Conservation (phyloP, 2,888 invertebrate species). For the Phanerotoma sp. region DNA sequence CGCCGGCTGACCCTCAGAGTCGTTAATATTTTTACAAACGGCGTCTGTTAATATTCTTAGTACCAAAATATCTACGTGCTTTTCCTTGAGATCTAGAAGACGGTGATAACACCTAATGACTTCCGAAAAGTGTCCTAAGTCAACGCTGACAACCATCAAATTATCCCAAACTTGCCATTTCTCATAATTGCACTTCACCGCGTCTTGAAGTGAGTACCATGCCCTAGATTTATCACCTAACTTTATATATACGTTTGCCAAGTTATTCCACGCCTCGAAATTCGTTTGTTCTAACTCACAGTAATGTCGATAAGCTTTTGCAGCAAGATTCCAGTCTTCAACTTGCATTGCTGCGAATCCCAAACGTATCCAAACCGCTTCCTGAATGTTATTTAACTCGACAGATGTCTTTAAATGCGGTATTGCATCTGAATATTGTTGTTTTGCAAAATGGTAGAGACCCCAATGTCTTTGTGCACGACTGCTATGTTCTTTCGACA, state of each 20-base stretch:
- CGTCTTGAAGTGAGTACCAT: slow-evolving; percentile 82
- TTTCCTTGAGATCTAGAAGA: slow-evolving; percentile 79
- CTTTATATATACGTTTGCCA: slow-evolving; percentile 90
- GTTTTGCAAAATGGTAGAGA: slow-evolving; percentile 71
- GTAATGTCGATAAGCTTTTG: slow-evolving; percentile 82
- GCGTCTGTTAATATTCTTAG: slow-evolving; percentile 72
- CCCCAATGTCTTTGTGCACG: slow-evolving; percentile 90
- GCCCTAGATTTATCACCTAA: slow-evolving; percentile 84
- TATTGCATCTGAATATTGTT: slow-evolving; percentile 74
- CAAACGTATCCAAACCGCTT: slow-evolving; percentile 80
- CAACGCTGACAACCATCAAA: slow-evolving; percentile 82
- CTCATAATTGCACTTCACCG: slow-evolving; percentile 88
- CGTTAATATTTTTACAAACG: slow-evolving; percentile 65
- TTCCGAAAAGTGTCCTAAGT: slow-evolving; percentile 83
- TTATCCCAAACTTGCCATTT: slow-evolving; percentile 98
- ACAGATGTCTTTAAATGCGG: slow-evolving; percentile 80
- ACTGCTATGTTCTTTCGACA: slow-evolving; percentile 79
- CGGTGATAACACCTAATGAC: slow-evolving; percentile 81
- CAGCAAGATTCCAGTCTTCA: slow-evolving; percentile 81
- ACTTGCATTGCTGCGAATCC: slow-evolving; percentile 81
- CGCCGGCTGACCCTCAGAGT: slow-evolving; percentile 60
- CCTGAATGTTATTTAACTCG: slow-evolving; percentile 85
- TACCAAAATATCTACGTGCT: slow-evolving; percentile 77
- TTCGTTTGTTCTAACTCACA: slow-evolving; percentile 82
- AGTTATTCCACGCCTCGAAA: slow-evolving; percentile 98